Evolutionary conservation across 1,140 invertebrate genomes (phyloP).

Genomic region (Diabrotica undecimpunctata): DNA sequence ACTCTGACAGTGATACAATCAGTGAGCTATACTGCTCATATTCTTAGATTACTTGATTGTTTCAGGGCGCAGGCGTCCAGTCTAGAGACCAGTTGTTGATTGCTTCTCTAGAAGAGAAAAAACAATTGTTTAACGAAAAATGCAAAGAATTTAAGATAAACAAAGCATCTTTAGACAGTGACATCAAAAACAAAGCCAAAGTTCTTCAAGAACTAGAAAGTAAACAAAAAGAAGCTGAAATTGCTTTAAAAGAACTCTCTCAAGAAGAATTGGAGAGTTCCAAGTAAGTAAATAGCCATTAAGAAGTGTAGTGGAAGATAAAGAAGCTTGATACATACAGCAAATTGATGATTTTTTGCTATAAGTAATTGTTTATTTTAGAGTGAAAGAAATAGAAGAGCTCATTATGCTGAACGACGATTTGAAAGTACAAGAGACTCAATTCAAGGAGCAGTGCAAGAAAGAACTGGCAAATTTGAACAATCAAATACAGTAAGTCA

Average conservation of each 20-base stretch:
- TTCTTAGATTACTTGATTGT: too few relatives aligned
- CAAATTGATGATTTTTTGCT: too few relatives aligned
- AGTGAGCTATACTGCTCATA: too few relatives aligned
- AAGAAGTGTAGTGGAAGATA: not conserved
- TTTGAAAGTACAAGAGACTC: conserved; percentile 67
- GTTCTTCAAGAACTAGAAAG: conserved; percentile 29
- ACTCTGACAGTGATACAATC: too few relatives aligned
- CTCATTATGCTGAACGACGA: conserved; percentile 69
- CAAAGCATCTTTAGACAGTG: conserved; percentile 43
- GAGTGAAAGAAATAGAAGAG: conserved; percentile 60
- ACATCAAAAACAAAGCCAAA: conserved; percentile 32
- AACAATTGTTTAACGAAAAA: conserved; percentile 51
- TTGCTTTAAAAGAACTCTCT: conserved; percentile 46
- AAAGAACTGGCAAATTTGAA: conserved; percentile 59
- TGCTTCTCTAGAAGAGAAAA: conserved; percentile 54
- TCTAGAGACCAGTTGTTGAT: conserved; percentile 53
- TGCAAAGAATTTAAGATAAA: conserved; percentile 48
- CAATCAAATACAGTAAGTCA: conserved; percentile 54
- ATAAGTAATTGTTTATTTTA: conserved; percentile 48
- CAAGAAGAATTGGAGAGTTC: conserved; percentile 43
- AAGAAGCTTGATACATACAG: too few relatives aligned
- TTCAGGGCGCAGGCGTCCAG: conserved; percentile 37
- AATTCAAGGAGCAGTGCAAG: conserved; percentile 75
- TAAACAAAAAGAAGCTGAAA: conserved; percentile 31
- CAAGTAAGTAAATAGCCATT: not conserved